Evolutionary conservation across 2,797 vertebrate genomes (phyloP), one percentile per base, ranked within the genome.

Genomic region (Pangasius macronema): DNA sequence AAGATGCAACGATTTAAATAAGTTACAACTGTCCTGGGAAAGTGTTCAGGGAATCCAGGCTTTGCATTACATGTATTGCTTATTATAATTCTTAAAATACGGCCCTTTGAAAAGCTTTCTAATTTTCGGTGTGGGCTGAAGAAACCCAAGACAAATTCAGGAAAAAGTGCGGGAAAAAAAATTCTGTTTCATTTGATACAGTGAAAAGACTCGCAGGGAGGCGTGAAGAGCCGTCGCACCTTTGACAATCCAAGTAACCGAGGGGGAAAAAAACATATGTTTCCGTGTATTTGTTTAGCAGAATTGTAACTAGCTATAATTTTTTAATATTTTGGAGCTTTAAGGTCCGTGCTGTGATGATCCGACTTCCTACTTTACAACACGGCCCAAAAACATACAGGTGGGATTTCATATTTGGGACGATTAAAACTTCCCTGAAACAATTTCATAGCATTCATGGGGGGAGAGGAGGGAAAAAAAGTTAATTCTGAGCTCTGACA

Each of bases 1-100:
- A 36, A 80, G 22, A 80, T 5, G 77, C 18, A 59, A 81, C 1
- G 36, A 82, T 82, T 65, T 46, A 59, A 81, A 81, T 42, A 82
- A 63, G 36, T 36, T 63, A 46, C 16, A 39, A n/a, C 39, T 16
- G 5, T n/a, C 3, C 3, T 13, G 22, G 10, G 57, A 39, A 81
- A 59, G 10, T 24, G 11, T 63, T 82, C 36, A 65, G 49, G 39
- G 13, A 82, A 82, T 65, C 39, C 16, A 18, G 42, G 22, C 7
- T n/a, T 22, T 22, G 9, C n/a, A 46, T 33, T 33, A 51, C 46
- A 67, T 82, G 20, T 53, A 51, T 1, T 61, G 57, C 27, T 67
- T 9, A 65, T 10, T 65, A 27, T 61, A 30, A 61, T 49, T 61
- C 10, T 8, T 39, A 59, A 39, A 24, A 61, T 61, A 61, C 55